Conservation (phyloP, 2,113 vertebrate species). For the Porphyrio hochstetteri region DNA sequence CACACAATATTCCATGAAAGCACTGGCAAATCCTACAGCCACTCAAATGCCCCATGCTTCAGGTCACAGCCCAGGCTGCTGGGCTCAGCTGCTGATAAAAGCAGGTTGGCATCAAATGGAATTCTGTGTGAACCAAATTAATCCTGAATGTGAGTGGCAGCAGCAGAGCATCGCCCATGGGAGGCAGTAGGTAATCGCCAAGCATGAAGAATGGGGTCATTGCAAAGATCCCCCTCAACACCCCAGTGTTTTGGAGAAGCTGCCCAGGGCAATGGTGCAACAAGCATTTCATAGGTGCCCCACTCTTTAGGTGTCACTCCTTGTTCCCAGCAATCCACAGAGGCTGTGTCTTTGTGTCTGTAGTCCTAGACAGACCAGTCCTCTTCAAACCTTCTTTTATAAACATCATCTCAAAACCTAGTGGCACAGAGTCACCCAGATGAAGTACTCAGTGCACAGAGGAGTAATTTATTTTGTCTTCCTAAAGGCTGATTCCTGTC, state of each 20-base stretch:
- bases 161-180: accelerated
- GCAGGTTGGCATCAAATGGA: neutral
- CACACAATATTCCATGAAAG: too few relatives aligned
- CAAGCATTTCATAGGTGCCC: neutral
- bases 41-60: neutral
- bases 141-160: neutral
- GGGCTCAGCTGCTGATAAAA: neutral
- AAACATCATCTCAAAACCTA: neutral
- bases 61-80: neutral
- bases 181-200: neutral
- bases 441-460: neutral
- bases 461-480: neutral
- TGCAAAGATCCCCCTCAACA: neutral
- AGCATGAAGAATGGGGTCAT: neutral
- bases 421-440: neutral
- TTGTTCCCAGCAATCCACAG: neutral
- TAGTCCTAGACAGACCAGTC: neutral
- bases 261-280: neutral
- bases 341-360: accelerated
- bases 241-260: neutral
- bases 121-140: neutral
- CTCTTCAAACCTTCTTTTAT: neutral
- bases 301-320: neutral
- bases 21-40: too few relatives aligned
- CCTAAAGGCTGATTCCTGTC: neutral